A percentile compares a stretch with the other conserved stretches of the same genome.
phyloP scores from a whole-genome alignment of 2,888 invertebrate species.

The Punctoribates punctum region DNA sequence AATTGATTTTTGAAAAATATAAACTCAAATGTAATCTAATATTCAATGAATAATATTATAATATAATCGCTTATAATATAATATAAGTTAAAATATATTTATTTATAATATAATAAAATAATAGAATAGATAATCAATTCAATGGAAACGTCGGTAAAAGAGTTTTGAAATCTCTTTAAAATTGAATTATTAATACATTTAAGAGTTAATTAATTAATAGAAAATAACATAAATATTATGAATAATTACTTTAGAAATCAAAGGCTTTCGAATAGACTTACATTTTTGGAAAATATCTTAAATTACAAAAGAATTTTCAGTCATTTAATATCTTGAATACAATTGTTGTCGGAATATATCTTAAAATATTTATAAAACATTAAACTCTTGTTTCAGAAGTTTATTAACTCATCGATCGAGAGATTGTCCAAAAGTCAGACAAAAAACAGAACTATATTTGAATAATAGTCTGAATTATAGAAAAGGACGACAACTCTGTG shows the following conservation, averaged over 20 bases:
- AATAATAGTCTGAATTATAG: background rate
- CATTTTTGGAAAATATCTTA: slow-evolving; percentile 16
- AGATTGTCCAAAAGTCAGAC: too few relatives aligned
- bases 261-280: background rate
- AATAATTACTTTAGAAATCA: background rate
- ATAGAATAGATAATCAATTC: too few relatives aligned
- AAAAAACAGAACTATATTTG: too few relatives aligned
- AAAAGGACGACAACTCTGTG: background rate
- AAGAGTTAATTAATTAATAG: background rate
- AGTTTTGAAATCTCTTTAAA: too few relatives aligned
- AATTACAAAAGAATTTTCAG: background rate
- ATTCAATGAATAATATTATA: background rate
- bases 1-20: background rate
- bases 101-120: too few relatives aligned
- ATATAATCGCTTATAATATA: background rate
- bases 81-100: too few relatives aligned
- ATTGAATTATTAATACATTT: too few relatives aligned
- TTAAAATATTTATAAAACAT: too few relatives aligned
- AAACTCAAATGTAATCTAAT: slow-evolving; percentile 13
- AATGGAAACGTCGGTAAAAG: too few relatives aligned
- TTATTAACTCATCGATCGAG: too few relatives aligned
- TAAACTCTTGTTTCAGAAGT: too few relatives aligned
- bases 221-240: background rate
- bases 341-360: background rate
- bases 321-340: background rate